A percentile compares a stretch with the other conserved stretches of the same genome.
These are phyloP conservation scores for Thunnus thynnus DNA, from an alignment of 2,113 vertebrate species.

Conservation along the genomic window DNA sequence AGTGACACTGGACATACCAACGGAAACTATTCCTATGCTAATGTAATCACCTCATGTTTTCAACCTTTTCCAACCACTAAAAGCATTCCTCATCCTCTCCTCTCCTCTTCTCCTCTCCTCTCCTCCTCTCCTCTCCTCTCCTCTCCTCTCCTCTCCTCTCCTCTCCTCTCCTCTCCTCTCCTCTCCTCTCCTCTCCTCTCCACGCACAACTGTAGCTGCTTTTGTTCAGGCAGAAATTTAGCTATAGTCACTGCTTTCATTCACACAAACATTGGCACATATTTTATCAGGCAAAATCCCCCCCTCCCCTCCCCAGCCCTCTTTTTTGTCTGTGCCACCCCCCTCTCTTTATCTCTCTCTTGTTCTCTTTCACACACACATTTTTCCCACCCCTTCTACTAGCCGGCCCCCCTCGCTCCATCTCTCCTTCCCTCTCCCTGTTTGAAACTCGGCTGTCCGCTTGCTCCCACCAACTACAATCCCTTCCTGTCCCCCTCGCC, in stretches of 20 bases:
- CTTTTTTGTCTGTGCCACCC: constrained; percentile 72
- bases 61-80: constrained; percentile 44
- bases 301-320: constrained; percentile 55
- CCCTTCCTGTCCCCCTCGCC: constrained; percentile 73
- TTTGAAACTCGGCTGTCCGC: constrained; percentile 68
- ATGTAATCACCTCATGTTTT: constrained; percentile 64
- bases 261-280: constrained; percentile 83
- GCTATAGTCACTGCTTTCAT: constrained; percentile 84
- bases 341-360: constrained; percentile 76
- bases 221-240: constrained; percentile 75
- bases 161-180: neutral
- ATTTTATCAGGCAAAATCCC: constrained; percentile 82
- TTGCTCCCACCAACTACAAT: constrained; percentile 58
- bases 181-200: constrained; percentile 32
- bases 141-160: neutral
- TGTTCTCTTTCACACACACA: constrained; percentile 82
- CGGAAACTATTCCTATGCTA: constrained; percentile 60
- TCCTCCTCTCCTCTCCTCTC: neutral
- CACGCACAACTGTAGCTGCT: constrained; percentile 63
- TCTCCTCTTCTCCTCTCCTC: neutral
- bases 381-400: constrained; percentile 78
- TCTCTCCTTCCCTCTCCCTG: constrained; percentile 63
- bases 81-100: constrained; percentile 33
- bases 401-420: constrained; percentile 48
- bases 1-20: constrained; percentile 37